phyloP scores from a whole-genome alignment of 2,797 vertebrate species.

The Enteromius thamalakanensis region DNA sequence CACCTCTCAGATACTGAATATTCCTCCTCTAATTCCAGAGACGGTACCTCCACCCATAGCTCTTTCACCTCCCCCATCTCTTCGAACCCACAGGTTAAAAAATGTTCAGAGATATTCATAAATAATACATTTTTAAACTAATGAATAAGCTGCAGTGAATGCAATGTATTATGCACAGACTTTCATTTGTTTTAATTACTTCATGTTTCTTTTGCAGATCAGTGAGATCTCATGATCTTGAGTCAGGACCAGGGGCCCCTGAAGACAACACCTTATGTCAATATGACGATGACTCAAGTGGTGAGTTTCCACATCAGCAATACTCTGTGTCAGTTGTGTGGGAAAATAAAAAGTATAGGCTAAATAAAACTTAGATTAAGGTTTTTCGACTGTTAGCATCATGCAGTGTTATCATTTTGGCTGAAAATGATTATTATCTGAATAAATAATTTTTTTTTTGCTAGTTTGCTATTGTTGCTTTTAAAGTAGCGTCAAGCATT shows the following conservation, averaged over 20 bases:
- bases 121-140: background rate
- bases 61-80: conserved; percentile 66
- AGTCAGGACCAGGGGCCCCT: conserved; percentile 69
- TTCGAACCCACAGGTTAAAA: conserved; percentile 76
- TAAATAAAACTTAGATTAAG: background rate
- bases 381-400: background rate
- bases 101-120: background rate
- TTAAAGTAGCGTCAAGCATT: background rate
- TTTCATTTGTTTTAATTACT: background rate
- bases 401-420: background rate
- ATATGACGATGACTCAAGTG: conserved; percentile 70
- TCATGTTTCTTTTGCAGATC: conserved; percentile 68
- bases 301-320: conserved; percentile 59
- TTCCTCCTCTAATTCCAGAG: conserved; percentile 78
- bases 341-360: background rate
- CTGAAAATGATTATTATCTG: background rate
- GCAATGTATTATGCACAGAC: background rate
- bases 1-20: conserved; percentile 81
- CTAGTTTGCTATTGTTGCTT: background rate
- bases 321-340: background rate
- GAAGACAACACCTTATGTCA: conserved; percentile 68
- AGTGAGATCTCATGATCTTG: conserved; percentile 76
- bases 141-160: background rate
- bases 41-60: conserved; percentile 65
- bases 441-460: background rate